Evolutionary conservation across 2,113 vertebrate genomes (phyloP).

Genomic region (Amia ocellicauda): DNA sequence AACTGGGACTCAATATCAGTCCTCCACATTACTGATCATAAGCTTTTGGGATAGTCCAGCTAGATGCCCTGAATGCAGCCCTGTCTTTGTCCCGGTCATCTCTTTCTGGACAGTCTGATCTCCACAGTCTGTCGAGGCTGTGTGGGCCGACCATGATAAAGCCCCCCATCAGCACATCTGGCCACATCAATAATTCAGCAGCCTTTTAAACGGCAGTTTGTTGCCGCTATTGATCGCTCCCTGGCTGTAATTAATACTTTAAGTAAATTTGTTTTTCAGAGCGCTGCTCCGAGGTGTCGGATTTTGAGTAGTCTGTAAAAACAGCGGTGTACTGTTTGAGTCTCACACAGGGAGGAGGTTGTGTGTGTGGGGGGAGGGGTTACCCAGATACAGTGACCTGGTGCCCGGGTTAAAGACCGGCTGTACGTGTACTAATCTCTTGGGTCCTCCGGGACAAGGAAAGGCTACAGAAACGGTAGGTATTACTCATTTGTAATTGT

Average conservation of each 20-base stretch:
- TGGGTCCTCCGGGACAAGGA: no score
- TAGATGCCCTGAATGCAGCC: no score
- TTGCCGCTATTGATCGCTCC: conserved; percentile 58
- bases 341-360: conserved; percentile 26
- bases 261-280: conserved; percentile 51
- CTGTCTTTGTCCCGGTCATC: no score
- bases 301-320: conserved; percentile 33
- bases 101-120: no score
- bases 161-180: conserved; percentile 75
- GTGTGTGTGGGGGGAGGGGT: background rate
- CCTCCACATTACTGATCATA: no score
- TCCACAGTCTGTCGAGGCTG: no score
- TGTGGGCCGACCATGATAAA: conserved; percentile 36
- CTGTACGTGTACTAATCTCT: no score
- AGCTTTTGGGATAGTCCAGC: no score
- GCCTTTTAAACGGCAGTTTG: conserved; percentile 71
- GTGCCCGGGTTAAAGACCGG: no score
- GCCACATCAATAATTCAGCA: conserved; percentile 68
- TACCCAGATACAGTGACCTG: background rate
- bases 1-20: no score
- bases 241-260: conserved; percentile 65
- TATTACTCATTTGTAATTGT: no score
- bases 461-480: no score
- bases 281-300: conserved; percentile 2
- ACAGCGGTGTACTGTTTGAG: conserved; percentile 34